Base-by-base conservation (phyloP, 2,113 vertebrate species). In the Megalops atlanticus region DNA sequence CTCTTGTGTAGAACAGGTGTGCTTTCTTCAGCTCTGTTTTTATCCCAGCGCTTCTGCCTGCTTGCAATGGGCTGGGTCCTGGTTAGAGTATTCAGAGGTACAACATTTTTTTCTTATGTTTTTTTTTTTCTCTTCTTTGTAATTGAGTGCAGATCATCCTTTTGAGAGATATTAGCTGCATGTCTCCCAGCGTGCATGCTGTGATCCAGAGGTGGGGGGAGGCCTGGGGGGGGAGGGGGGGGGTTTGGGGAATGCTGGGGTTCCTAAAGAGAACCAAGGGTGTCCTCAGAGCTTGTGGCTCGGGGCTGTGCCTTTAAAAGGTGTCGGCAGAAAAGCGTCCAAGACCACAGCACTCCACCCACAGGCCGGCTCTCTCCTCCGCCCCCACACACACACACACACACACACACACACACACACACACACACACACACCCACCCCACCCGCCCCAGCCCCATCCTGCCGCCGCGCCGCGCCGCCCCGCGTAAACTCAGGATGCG, bases 401-500 rank as follows among this genome's bases (percentile, higher is more conserved):
- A n/a, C n/a, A n/a, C n/a, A 79, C 81, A 33, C 16, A 47, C 49
- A 27, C 24, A n/a, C n/a, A n/a, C n/a, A n/a, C 87, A 49, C 91
- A 88, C 77, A 79, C 81, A 33, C 16, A 47, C 49, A 27, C 24
- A n/a, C n/a, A n/a, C n/a, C n/a, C n/a, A 11, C 45, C 45, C 45
- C 45, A 16, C 8, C 45, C 21, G 16, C 54, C 54, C 54, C 14
- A 58, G 33, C 69, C 15, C 31, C 35, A 18, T 38, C 35, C 69
- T 21, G 33, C 69, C 35, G 2, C 69, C 5, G 15, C 33, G 12
- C 33, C 5, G 74, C n/a, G n/a, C n/a, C n/a, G n/a, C n/a, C n/a
- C 74, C 45, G 83, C 87, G 88, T 89, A 92, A 92, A 92, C 81
- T 85, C 87, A 90, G 89, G 90, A 92, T 91, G 88, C 86, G 85